phyloP scores from a whole-genome alignment of 2,113 vertebrate species.

The Solea solea region DNA sequence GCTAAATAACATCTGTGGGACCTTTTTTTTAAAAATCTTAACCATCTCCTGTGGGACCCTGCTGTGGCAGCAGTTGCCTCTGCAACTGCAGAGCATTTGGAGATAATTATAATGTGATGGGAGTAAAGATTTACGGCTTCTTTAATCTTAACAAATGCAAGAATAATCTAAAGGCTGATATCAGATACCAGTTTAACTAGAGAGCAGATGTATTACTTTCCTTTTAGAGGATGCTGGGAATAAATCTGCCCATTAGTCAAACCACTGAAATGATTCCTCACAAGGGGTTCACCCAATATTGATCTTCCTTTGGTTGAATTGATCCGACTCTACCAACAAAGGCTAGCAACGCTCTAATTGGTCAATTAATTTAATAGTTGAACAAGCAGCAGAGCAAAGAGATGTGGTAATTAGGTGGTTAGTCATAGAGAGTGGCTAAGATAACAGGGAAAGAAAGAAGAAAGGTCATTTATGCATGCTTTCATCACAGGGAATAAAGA shows the following conservation, averaged over 20 bases:
- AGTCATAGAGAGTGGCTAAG: slow-evolving; percentile 34
- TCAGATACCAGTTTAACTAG: slow-evolving; percentile 29
- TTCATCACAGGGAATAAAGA: slow-evolving; percentile 6
- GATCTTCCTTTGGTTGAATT: slow-evolving; percentile 35
- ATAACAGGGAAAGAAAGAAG: slow-evolving; percentile 12
- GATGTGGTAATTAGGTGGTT: slow-evolving; percentile 36
- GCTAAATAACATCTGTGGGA: slow-evolving; percentile 16
- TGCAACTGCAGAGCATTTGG: slow-evolving; percentile 16
- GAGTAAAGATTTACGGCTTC: slow-evolving; percentile 10
- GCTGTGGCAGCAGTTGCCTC: slow-evolving; percentile 1
- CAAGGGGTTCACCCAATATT: slow-evolving; percentile 27
- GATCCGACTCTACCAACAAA: slow-evolving; percentile 21
- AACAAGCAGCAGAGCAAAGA: background rate
- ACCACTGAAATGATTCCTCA: slow-evolving; percentile 16
- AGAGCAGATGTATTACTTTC: slow-evolving; percentile 23
- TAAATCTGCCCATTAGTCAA: slow-evolving; percentile 46
- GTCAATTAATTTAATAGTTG: slow-evolving; percentile 36
- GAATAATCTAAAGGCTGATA: slow-evolving; percentile 33
- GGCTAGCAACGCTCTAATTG: slow-evolving; percentile 37
- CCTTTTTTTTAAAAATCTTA: slow-evolving; percentile 19
- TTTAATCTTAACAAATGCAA: slow-evolving; percentile 23
- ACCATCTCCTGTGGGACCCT: slow-evolving; percentile 26
- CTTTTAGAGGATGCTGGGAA: slow-evolving; percentile 22
- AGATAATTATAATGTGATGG: slow-evolving; percentile 14
- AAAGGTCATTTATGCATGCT: slow-evolving; percentile 4